Evolutionary conservation across 2,797 vertebrate genomes (phyloP).

Genomic region (Bryconaethiops microstoma): DNA sequence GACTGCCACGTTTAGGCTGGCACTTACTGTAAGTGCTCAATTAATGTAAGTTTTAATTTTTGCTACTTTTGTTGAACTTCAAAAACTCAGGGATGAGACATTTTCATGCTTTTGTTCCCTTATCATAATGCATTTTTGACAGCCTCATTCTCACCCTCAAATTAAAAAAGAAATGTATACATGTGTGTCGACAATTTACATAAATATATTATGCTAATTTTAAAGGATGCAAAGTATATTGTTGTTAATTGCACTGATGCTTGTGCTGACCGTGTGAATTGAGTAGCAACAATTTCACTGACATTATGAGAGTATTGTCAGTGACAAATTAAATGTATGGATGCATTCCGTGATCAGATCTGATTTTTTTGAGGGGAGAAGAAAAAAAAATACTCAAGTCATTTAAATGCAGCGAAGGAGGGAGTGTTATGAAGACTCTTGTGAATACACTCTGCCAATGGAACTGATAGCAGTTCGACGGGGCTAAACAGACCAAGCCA

Average conservation of each 20-base stretch:
- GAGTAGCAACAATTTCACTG: background rate
- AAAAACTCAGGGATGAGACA: conserved; percentile 9
- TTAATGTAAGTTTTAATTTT: background rate
- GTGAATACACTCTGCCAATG: conserved; percentile 58
- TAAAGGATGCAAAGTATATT: background rate
- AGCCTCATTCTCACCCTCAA: background rate
- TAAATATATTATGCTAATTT: conserved; percentile 11
- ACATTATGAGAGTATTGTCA: background rate
- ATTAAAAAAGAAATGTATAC: conserved; percentile 3
- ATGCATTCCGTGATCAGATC: conserved; percentile 27
- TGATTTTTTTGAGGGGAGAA: background rate
- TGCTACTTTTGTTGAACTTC: background rate
- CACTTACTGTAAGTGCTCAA: background rate
- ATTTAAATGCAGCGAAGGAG: conserved; percentile 59
- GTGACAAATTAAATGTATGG: background rate
- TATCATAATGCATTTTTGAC: background rate
- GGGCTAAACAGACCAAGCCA: conserved; percentile 61
- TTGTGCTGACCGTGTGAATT: background rate
- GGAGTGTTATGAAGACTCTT: conserved; percentile 58
- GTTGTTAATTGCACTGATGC: background rate
- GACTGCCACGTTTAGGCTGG: conserved; percentile 10
- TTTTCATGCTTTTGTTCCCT: conserved; percentile 15
- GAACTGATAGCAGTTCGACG: conserved; percentile 60
- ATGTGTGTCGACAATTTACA: background rate
- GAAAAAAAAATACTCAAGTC: conserved; percentile 46